Conservation (phyloP, 2,113 vertebrate species). For the Lepus timidus region DNA sequence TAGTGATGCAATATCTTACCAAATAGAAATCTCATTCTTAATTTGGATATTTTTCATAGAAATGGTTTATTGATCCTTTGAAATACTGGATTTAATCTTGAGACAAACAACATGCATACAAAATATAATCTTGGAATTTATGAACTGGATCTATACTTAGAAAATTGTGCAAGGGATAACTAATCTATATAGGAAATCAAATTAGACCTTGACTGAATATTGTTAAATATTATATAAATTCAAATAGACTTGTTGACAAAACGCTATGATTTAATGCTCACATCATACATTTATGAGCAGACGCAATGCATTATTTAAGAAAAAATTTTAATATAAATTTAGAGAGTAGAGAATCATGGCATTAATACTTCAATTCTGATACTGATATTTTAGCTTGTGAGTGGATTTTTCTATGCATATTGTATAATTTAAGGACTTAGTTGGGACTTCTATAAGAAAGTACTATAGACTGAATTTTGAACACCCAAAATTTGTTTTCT, state of each 20-base stretch:
- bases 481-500: neutral
- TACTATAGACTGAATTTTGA: no score
- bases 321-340: neutral
- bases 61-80: neutral
- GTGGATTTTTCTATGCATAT: neutral
- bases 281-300: neutral
- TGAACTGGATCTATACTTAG: neutral
- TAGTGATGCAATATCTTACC: neutral
- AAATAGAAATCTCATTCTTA: neutral
- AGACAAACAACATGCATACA: neutral
- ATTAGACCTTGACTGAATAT: neutral
- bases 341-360: neutral
- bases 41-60: neutral
- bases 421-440: neutral
- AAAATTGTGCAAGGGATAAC: neutral
- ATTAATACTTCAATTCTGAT: neutral
- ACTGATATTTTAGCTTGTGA: neutral
- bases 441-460: neutral
- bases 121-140: neutral
- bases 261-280: neutral
- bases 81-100: neutral
- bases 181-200: neutral
- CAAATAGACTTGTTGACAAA: neutral
- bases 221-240: neutral
- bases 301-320: neutral